Conservation (phyloP, 2,797 vertebrate genomes). For the Brotogeris chrysoptera region DNA sequence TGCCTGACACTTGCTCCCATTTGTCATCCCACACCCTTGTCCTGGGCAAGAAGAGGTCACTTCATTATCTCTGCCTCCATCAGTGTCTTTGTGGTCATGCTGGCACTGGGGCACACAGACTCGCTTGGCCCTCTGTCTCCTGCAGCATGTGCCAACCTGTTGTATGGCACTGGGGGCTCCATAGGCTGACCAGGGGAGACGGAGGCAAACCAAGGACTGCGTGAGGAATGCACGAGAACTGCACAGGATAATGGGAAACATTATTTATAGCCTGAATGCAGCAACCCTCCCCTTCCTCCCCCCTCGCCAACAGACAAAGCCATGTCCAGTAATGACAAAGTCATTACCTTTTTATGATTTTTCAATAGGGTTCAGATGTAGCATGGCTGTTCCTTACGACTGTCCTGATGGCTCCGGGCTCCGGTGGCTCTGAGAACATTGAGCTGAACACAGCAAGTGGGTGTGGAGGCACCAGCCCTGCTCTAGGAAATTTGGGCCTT, state of each 20-base stretch:
- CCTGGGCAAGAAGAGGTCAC: background rate
- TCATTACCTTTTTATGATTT: slow-evolving; percentile 83
- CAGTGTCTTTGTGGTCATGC: background rate
- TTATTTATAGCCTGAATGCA: slow-evolving; percentile 74
- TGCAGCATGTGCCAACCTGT: background rate
- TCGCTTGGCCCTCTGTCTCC: background rate
- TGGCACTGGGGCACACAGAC: background rate
- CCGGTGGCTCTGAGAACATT: background rate
- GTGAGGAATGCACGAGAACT: background rate
- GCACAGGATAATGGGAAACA: slow-evolving; percentile 67
- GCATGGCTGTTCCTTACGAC: slow-evolving; percentile 27
- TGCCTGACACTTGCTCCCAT: background rate
- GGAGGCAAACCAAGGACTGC: background rate
- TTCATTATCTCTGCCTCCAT: background rate
- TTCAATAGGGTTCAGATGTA: slow-evolving; percentile 78
- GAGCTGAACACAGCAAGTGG: background rate
- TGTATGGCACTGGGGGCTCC: background rate
- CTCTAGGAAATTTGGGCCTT: slow-evolving; percentile 60
- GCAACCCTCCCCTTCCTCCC: slow-evolving; percentile 56
- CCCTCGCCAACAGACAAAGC: slow-evolving; percentile 67
- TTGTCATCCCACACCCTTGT: rapidly evolving
- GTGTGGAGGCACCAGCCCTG: slow-evolving; percentile 47
- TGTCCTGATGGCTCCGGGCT: slow-evolving; percentile 3
- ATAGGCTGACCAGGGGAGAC: background rate
- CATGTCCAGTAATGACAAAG: slow-evolving; percentile 81